These are phyloP conservation scores for Chionis minor DNA, from an alignment of 2,113 vertebrate species.

Conservation along the genomic window DNA sequence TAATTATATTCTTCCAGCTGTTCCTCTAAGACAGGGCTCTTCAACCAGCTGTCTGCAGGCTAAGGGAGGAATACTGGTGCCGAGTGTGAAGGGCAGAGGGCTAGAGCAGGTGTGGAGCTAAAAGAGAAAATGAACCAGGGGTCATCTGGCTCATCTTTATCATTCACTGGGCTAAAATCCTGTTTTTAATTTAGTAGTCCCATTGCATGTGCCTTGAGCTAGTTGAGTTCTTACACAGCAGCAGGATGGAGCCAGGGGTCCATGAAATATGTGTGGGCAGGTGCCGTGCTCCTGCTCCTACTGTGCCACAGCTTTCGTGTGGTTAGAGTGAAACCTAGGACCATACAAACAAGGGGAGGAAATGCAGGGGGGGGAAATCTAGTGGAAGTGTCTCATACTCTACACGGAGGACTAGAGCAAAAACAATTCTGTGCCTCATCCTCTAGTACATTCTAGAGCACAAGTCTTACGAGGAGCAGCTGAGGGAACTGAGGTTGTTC, in stretches of 20 bases:
- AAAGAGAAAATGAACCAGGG: not conserved
- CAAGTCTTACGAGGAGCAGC: no score
- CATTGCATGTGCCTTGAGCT: not conserved
- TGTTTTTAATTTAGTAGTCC: not conserved
- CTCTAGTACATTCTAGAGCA: not conserved
- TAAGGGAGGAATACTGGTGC: no score
- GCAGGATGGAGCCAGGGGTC: not conserved
- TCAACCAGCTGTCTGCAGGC: not conserved
- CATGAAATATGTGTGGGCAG: rapidly evolving
- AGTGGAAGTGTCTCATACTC: not conserved
- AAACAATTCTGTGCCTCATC: not conserved
- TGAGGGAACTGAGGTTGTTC: no score
- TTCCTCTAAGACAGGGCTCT: not conserved
- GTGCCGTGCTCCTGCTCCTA: not conserved
- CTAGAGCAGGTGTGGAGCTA: not conserved
- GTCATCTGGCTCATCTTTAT: not conserved
- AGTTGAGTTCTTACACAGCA: not conserved
- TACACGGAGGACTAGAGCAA: not conserved
- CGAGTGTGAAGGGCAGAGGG: not conserved
- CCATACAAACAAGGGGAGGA: not conserved
- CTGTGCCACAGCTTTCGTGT: not conserved
- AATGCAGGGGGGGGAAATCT: rapidly evolving
- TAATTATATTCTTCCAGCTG: not conserved
- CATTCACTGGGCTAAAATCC: not conserved
- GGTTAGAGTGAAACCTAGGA: not conserved